Evolutionary conservation across 1,140 invertebrate genomes (phyloP), one percentile per base, ranked within the genome.

Genomic region (Drosophila baimaii): DNA sequence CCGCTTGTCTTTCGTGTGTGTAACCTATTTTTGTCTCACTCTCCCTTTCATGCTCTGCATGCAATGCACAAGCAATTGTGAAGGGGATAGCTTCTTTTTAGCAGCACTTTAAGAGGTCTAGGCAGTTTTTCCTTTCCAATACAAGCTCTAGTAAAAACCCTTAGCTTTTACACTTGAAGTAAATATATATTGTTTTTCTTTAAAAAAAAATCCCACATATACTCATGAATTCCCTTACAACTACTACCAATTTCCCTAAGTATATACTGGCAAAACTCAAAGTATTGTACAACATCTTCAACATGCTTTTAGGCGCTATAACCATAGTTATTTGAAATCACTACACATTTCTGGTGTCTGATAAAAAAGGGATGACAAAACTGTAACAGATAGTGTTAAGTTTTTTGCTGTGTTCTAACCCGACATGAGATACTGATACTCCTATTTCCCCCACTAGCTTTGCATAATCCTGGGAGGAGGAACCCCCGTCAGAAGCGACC

Each of bases 401-500:
- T 44, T 47, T 63, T 27, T 57, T 54, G 47, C 68, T 74, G 54
- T 69, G 83, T 56, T 37, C 7, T 6, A 5, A 5, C 15, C 35
- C 63, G 72, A 72, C 58, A 80, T 83, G 79, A 80, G 82, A 89
- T 89, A 88, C 84, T 74, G 79, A 73, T 69, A 80, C 54, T 58
- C 59, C 57, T 15, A 43, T 31, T 31, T n/a, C 31, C 5, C 15
- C 47, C 10, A 35, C 46, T 19, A 27, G 19, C 47, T 49, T 64
- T 39, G 49, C 63, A 61, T 72, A 58, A 58, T 71, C 52, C 66
- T 58, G 5, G 46, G 12, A 15, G 46, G 8, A 6, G 19, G 43
- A 39, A 12, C 12, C 27, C 49, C 29, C 29, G 66, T 39, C 61
- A 57, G 57, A 79, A 72, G 79, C 81, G 71, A 69, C 81, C 83